Percentiles rank a stretch among this genome's conserved stretches.
Conservation (phyloP, 2,797 vertebrate species). For the Anableps anableps region DNA sequence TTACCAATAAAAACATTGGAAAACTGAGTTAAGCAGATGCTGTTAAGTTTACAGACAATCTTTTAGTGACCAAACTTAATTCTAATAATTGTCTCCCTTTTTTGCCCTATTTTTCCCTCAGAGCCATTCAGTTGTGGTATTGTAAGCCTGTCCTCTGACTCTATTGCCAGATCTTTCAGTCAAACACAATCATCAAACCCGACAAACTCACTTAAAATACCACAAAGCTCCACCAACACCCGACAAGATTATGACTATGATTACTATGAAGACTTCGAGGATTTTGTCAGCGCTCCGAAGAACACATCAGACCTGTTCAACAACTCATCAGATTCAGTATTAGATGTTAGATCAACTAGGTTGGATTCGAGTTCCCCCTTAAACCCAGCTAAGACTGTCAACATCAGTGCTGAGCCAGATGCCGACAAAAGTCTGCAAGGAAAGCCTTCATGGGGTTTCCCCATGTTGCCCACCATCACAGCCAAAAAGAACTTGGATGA, state of each 20-base stretch:
- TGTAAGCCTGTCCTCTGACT: constrained; percentile 22
- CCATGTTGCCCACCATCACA: constrained; percentile 50
- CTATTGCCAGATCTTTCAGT: neutral
- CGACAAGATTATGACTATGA: neutral
- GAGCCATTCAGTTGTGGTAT: constrained; percentile 76
- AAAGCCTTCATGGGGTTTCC: neutral
- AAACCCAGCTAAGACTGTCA: constrained; percentile 6
- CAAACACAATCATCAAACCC: constrained; percentile 19
- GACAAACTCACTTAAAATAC: too few relatives aligned
- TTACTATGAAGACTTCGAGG: constrained; percentile 7
- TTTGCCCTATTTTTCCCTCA: constrained; percentile 28
- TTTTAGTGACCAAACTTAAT: neutral
- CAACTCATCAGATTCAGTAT: neutral
- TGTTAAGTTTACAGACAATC: neutral
- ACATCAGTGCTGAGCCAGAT: neutral
- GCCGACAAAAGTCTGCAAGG: neutral
- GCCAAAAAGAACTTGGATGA: constrained; percentile 7
- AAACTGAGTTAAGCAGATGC: neutral
- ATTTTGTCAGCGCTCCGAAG: constrained; percentile 1
- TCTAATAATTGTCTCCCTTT: neutral
- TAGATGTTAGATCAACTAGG: neutral
- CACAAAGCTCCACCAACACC: neutral
- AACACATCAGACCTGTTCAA: neutral
- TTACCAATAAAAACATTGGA: constrained; percentile 1
- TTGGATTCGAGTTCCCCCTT: constrained; percentile 5